Percentiles rank a stretch among this genome's conserved stretches.
phyloP scores from a whole-genome alignment of 2,113 vertebrate genomes.

The Ictidomys tridecemlineatus region DNA sequence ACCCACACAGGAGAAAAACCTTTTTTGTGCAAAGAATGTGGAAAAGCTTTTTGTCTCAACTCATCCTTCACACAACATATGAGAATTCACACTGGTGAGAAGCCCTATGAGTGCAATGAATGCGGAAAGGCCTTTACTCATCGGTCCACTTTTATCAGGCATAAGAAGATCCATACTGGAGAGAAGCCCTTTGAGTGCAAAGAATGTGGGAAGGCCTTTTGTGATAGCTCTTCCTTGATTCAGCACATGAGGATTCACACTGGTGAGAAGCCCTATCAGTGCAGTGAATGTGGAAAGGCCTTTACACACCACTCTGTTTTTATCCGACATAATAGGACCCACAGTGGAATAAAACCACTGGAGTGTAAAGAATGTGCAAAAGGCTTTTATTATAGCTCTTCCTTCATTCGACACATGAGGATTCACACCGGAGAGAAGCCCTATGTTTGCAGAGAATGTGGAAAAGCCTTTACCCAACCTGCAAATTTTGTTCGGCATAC shows the following conservation, averaged over 20 bases:
- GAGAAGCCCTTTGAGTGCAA: conserved; percentile 73
- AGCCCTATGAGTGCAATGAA: conserved; percentile 62
- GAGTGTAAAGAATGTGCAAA: conserved; percentile 70
- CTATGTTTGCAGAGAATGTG: conserved; percentile 73
- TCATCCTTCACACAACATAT: conserved; percentile 70
- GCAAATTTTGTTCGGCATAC: conserved; percentile 85
- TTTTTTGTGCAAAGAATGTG: conserved; percentile 64
- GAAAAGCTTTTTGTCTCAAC: conserved; percentile 63
- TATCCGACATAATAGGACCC: conserved; percentile 63
- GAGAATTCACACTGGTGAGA: conserved; percentile 80
- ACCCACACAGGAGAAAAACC: conserved; percentile 52
- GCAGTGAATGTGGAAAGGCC: conserved; percentile 69
- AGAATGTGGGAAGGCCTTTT: conserved; percentile 72
- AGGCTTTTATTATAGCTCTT: conserved; percentile 68
- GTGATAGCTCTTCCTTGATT: conserved; percentile 45
- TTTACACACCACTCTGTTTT: conserved; percentile 78
- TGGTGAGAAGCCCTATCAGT: conserved; percentile 66
- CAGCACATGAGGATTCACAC: conserved; percentile 63
- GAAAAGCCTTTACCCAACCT: conserved; percentile 75
- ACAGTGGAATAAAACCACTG: conserved; percentile 66
- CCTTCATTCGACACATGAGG: conserved; percentile 67
- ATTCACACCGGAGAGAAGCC: conserved; percentile 79
- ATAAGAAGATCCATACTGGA: conserved; percentile 69
- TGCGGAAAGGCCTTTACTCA: conserved; percentile 77
- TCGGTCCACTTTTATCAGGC: conserved; percentile 59